Evolutionary conservation across 2,113 vertebrate species (phyloP), one percentile per base, ranked within the genome.

Genomic region (Thunnus thynnus): DNA sequence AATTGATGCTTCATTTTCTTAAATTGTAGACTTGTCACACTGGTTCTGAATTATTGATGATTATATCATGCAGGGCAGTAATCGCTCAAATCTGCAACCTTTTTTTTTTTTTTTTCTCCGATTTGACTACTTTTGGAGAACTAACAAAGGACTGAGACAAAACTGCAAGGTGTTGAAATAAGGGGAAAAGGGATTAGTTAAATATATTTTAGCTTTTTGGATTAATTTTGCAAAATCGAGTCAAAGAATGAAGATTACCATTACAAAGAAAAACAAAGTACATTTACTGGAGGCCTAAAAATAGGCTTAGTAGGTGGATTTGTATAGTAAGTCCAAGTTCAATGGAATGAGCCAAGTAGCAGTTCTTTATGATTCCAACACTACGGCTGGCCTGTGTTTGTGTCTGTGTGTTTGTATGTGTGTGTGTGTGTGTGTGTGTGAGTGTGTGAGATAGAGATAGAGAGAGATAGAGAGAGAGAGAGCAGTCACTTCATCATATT

Each of bases 401-500:
- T 65, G 61, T 52, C 5, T 27, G 18, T 46, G 30, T 50, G 18
- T 72, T 52, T 67, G 56, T 47, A 5, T 57, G 8, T 60, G 62
- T 14, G 66, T 2, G 51, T 9, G 36, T 9, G 62, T 14, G 66
- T 2, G 51, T 9, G 36, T 9, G 36, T 9, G 36, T 6, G 32
- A 36, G 32, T 6, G 32, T 9, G 27, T 30, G 36, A 41, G 36
- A 41, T 5, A 41, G 36, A 41, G 36, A 41, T 5, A 41, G 36
- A 41, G 36, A 41, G 36, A 41, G 36, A 41, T 5, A 41, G 36
- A 41, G 36, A 41, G 36, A 41, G 8, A 41, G 36, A 41, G 36
- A 56, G 32, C 7, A 60, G 71, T 68, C 56, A 80, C 51, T 88
- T 75, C 30, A 82, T 90, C n/a, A 32, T 64, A 52, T 47, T 82